Percentiles rank a stretch among this genome's conserved stretches.
These are phyloP conservation scores for Spilarctia lutea DNA, from an alignment of 2,888 invertebrate genomes.

Conservation along the genomic window DNA sequence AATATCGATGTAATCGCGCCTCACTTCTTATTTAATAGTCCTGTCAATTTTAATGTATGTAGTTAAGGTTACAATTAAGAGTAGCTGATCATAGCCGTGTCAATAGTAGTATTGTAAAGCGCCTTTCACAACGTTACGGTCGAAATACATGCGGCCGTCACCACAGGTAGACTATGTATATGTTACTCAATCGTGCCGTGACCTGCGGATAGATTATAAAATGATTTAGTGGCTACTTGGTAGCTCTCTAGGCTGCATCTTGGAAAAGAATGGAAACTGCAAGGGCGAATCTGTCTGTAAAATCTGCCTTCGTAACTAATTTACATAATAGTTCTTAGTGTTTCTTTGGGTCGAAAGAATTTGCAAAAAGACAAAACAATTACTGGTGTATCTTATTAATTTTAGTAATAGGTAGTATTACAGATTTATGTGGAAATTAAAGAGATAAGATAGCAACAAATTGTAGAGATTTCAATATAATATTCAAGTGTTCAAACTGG, in stretches of 20 bases:
- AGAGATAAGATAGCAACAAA: background rate
- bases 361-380: background rate
- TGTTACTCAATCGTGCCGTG: conserved; percentile 7
- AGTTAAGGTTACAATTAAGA: conserved; percentile 2
- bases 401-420: background rate
- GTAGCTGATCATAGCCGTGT: conserved; percentile 5
- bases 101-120: background rate
- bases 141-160: background rate
- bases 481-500: background rate
- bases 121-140: conserved; percentile 5
- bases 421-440: background rate
- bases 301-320: background rate
- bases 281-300: background rate
- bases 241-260: background rate
- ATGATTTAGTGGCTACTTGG: conserved; percentile 1
- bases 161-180: conserved; percentile 10
- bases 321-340: background rate
- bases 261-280: background rate
- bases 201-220: background rate
- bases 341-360: background rate
- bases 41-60: background rate
- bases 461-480: background rate
- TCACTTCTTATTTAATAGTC: background rate
- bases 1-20: background rate
- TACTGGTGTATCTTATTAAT: background rate